Percentiles rank a stretch among this genome's conserved stretches.
phyloP scores from a whole-genome alignment of 1,140 invertebrate species.

The Cephus cinctus region DNA sequence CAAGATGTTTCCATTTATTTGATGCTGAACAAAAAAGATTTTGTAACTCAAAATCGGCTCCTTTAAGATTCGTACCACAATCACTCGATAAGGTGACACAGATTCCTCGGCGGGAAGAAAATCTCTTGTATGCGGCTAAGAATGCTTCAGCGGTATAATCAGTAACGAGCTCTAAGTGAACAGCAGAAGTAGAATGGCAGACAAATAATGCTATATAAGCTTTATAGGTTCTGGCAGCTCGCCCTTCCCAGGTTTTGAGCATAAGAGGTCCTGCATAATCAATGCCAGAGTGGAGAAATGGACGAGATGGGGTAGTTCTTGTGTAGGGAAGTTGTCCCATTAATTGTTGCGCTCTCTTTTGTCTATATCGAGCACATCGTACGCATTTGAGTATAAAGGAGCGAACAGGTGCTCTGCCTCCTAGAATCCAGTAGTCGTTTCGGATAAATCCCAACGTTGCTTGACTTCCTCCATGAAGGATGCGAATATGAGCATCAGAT shows the following conservation, averaged over 20 bases:
- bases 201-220: conserved; percentile 44
- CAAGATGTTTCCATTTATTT: neutral
- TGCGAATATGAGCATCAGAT: conserved; percentile 15
- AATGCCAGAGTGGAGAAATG: conserved; percentile 41
- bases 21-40: too few relatives aligned
- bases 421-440: conserved; percentile 28
- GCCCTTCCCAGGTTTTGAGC: conserved; percentile 26
- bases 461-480: conserved; percentile 19
- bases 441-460: conserved; percentile 6
- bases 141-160: conserved; percentile 11
- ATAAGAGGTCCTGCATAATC: conserved; percentile 46
- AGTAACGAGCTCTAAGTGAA: conserved; percentile 38
- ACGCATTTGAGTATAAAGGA: conserved; percentile 1
- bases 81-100: neutral
- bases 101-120: conserved; percentile 1
- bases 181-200: conserved; percentile 34
- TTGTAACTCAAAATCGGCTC: too few relatives aligned
- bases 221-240: conserved; percentile 25
- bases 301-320: conserved; percentile 23
- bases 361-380: neutral
- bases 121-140: conserved; percentile 15
- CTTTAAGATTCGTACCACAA: neutral
- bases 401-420: conserved; percentile 12
- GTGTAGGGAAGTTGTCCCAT: conserved; percentile 42
- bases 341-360: conserved; percentile 17